A percentile compares a stretch with the other conserved stretches of the same genome.
These are phyloP conservation scores for Rhegmatorhina hoffmannsi DNA, from an alignment of 2,113 vertebrate species.

Conservation along the genomic window DNA sequence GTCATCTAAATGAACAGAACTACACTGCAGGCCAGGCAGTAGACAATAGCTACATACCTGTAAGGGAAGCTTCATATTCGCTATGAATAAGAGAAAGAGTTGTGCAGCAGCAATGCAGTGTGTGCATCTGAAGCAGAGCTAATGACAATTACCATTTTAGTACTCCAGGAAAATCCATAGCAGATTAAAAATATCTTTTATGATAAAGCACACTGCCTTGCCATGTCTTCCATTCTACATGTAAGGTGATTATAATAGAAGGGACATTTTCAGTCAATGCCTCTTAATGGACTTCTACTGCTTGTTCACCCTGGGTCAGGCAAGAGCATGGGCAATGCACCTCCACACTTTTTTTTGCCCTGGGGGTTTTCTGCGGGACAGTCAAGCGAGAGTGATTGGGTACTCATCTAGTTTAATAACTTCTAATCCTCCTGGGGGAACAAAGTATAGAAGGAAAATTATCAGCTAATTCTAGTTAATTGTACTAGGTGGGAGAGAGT, in stretches of 20 bases:
- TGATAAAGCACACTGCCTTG: not conserved
- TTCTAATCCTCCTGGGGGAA: not conserved
- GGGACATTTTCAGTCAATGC: not conserved
- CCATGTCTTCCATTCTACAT: not conserved
- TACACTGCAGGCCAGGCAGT: not conserved
- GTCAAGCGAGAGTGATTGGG: not conserved
- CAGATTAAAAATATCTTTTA: not conserved
- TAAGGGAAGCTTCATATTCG: not conserved
- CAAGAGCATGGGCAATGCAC: not conserved
- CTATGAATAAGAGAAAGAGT: not conserved
- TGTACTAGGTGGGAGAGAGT: constrained; percentile 31
- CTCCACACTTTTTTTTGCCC: not conserved
- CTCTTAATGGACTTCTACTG: not conserved
- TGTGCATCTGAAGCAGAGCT: not conserved
- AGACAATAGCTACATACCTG: not conserved
- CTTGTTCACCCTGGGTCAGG: not conserved
- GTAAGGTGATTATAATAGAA: not conserved
- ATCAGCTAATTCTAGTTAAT: constrained; percentile 51
- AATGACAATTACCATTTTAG: not conserved
- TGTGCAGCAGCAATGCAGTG: not conserved
- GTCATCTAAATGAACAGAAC: not conserved
- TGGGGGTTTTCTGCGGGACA: not conserved
- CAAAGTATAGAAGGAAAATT: constrained; percentile 5
- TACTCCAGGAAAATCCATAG: not conserved
- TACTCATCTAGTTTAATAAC: constrained; percentile 24